Percentiles rank a stretch among this genome's conserved stretches.
Evolutionary conservation across 2,888 invertebrate genomes (phyloP).

Genomic region (Cordylochernes scorpioides): DNA sequence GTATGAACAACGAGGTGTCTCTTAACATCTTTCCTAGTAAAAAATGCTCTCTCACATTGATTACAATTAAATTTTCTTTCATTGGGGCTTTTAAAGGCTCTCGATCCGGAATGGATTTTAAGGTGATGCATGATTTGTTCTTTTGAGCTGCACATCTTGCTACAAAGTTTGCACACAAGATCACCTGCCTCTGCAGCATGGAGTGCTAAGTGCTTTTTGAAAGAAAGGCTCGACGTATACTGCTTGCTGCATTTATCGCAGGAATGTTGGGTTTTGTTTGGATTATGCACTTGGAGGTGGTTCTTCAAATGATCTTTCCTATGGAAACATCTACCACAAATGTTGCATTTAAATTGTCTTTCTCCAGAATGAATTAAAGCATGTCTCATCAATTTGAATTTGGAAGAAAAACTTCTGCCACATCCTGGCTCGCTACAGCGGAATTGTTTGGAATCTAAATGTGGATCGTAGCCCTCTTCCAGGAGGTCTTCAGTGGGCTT

Average conservation of each 20-base stretch:
- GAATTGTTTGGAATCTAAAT: constrained; percentile 30
- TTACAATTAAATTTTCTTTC: constrained; percentile 37
- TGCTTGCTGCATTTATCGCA: constrained; percentile 42
- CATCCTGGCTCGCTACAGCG: constrained; percentile 34
- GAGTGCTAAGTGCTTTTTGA: constrained; percentile 40
- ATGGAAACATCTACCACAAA: constrained; percentile 43
- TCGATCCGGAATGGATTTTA: constrained; percentile 44
- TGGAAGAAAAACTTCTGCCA: constrained; percentile 42
- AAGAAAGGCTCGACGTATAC: constrained; percentile 39
- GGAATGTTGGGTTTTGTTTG: constrained; percentile 27
- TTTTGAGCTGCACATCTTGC: constrained; percentile 32
- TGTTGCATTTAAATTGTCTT: constrained; percentile 38
- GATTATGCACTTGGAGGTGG: constrained; percentile 39
- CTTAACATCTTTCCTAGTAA: constrained; percentile 47
- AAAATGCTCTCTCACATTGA: constrained; percentile 41
- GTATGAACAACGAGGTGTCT: constrained; percentile 50
- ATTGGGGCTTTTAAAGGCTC: constrained; percentile 34
- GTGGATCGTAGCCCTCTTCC: constrained; percentile 2
- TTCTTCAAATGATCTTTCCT: constrained; percentile 50
- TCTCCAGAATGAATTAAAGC: constrained; percentile 42
- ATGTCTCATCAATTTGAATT: constrained; percentile 46
- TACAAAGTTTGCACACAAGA: constrained; percentile 40
- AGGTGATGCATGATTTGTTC: constrained; percentile 41
- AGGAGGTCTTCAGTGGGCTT: constrained; percentile 6
- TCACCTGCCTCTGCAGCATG: constrained; percentile 47